phyloP scores from a whole-genome alignment of 2,888 invertebrate genomes.

The Nemapogon koenigi region DNA sequence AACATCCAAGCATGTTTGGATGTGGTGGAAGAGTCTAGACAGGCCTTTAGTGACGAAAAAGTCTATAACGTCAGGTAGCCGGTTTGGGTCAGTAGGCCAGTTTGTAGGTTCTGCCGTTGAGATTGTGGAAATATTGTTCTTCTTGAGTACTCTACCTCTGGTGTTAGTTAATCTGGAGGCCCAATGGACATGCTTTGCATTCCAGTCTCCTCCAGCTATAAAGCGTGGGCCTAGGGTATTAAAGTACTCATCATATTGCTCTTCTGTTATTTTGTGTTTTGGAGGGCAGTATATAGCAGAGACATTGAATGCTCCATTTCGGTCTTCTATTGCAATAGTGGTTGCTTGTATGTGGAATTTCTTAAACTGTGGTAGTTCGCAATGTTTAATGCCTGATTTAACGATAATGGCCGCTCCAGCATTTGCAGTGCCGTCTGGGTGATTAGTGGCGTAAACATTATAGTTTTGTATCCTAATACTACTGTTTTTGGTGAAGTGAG shows the following conservation, averaged over 20 bases:
- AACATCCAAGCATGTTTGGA: constrained; percentile 17
- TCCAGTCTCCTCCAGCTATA: constrained; percentile 18
- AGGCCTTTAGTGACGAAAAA: constrained; percentile 10
- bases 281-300: constrained; percentile 13
- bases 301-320: constrained; percentile 1
- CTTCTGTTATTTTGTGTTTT: constrained; percentile 10
- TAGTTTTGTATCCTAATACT: constrained; percentile 15
- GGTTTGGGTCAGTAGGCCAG: constrained; percentile 16
- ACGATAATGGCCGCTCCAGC: constrained; percentile 17
- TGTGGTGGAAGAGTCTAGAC: constrained; percentile 1
- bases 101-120: constrained; percentile 18
- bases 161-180: constrained; percentile 15
- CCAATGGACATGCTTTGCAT: constrained; percentile 18
- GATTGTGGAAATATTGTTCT: constrained; percentile 11
- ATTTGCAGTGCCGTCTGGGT: constrained; percentile 20
- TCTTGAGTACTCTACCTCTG: constrained; percentile 16
- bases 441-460: constrained; percentile 17
- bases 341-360: constrained; percentile 13
- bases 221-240: constrained; percentile 14
- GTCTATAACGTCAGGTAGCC: constrained; percentile 15
- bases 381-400: constrained; percentile 11
- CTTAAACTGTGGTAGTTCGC: constrained; percentile 4
- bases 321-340: constrained; percentile 7
- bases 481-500: constrained; percentile 16
- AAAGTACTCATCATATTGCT: constrained; percentile 15